A percentile compares a stretch with the other conserved stretches of the same genome.
Evolutionary conservation across 2,888 invertebrate genomes (phyloP).

Genomic region (Mystacides longicornis): DNA sequence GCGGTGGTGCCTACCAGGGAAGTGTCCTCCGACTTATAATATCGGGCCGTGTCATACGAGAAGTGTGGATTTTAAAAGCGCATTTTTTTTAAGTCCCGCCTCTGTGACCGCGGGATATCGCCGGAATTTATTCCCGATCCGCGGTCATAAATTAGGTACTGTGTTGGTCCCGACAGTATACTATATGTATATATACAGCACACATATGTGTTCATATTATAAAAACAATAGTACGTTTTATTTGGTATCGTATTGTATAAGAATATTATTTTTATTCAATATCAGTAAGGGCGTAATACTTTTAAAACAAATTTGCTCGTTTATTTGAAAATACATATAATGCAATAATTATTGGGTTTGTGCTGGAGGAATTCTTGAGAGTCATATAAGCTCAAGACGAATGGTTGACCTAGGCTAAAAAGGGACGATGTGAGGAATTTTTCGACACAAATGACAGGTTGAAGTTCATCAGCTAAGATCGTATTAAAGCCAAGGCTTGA

Average conservation of each 20-base stretch:
- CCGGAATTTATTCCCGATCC: constrained; percentile 8
- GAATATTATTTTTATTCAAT: background rate
- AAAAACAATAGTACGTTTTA: background rate
- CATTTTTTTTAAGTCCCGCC: constrained; percentile 7
- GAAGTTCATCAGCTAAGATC: too few relatives aligned
- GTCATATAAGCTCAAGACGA: too few relatives aligned
- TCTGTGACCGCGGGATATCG: constrained; percentile 9
- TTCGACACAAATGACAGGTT: too few relatives aligned
- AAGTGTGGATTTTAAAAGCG: constrained; percentile 10
- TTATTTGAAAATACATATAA: too few relatives aligned
- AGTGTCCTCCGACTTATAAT: background rate
- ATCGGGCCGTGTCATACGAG: background rate
- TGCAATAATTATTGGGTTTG: too few relatives aligned
- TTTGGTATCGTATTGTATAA: background rate
- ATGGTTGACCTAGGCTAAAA: too few relatives aligned
- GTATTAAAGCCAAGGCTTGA: too few relatives aligned
- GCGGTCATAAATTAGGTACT: constrained; percentile 4
- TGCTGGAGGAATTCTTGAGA: too few relatives aligned
- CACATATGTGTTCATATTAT: background rate
- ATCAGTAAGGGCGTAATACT: background rate
- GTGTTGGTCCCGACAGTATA: background rate
- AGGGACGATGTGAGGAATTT: too few relatives aligned
- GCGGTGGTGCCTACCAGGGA: background rate
- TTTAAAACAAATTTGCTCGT: too few relatives aligned
- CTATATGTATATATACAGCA: background rate